Conservation (phyloP, 2,888 invertebrate species). For the Poecilobothrus nobilitatus region DNA sequence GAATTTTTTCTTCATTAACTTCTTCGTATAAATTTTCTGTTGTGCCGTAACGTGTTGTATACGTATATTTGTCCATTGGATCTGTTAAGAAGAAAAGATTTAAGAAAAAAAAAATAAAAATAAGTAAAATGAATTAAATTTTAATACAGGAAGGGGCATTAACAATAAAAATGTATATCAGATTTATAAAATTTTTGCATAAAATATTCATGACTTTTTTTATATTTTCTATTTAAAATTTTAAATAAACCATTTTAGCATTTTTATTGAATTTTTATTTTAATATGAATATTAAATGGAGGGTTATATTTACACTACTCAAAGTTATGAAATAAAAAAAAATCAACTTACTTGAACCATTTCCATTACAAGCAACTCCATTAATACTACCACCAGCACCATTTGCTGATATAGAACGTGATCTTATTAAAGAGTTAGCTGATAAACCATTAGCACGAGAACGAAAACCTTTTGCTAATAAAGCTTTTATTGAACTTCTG, state of each 20-base stretch:
- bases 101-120: neutral
- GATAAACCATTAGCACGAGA: slow-evolving; percentile 1
- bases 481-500: slow-evolving; percentile 27
- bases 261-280: too few relatives aligned
- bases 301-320: too few relatives aligned
- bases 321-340: neutral
- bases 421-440: slow-evolving; percentile 11
- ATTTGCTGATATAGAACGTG: slow-evolving; percentile 9
- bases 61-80: slow-evolving; percentile 46
- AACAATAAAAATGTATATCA: too few relatives aligned
- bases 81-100: neutral
- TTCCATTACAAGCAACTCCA: neutral
- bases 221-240: too few relatives aligned
- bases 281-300: too few relatives aligned
- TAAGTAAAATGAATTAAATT: neutral
- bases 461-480: slow-evolving; percentile 23
- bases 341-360: neutral
- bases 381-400: neutral
- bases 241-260: too few relatives aligned
- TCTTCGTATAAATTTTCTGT: slow-evolving; percentile 48
- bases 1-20: slow-evolving; percentile 21
- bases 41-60: slow-evolving; percentile 62
- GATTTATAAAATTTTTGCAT: too few relatives aligned
- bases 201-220: too few relatives aligned
- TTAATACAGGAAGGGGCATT: too few relatives aligned